Percentiles rank a stretch among this genome's conserved stretches.
Evolutionary conservation across 2,888 invertebrate genomes (phyloP).

Genomic region (Hemithea aestivaria): DNA sequence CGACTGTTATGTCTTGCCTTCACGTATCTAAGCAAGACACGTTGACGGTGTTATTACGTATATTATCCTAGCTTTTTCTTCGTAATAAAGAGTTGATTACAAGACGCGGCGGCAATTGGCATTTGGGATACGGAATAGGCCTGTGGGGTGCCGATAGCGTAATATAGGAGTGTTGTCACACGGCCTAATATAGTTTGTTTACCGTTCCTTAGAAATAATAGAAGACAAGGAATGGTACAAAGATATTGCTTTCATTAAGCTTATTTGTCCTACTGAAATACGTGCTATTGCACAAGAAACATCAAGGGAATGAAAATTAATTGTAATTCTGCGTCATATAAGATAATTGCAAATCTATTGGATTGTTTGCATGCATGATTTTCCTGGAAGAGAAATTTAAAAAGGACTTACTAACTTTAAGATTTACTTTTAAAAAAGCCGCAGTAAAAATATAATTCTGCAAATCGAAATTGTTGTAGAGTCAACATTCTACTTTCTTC

Average conservation of each 20-base stretch:
- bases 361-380: no score
- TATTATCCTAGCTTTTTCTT: slow-evolving; percentile 69
- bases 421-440: no score
- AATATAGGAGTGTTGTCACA: slow-evolving; percentile 38
- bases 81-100: slow-evolving; percentile 74
- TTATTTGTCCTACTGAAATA: no score
- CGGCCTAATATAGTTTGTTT: slow-evolving; percentile 28
- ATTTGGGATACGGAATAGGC: slow-evolving; percentile 46
- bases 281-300: no score
- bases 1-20: no score
- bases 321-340: no score
- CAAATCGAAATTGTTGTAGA: no score
- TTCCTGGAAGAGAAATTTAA: no score
- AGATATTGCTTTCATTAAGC: slow-evolving; percentile 1
- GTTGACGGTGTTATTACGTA: slow-evolving; percentile 68
- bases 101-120: slow-evolving; percentile 51
- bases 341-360: slow-evolving; percentile 11
- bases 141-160: slow-evolving; percentile 63
- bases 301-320: no score
- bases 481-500: no score
- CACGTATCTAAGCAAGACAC: slow-evolving; percentile 73
- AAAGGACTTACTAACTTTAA: no score
- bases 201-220: slow-evolving; percentile 11
- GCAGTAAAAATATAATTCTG: no score
- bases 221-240: not conserved